Evolutionary conservation across 2,113 vertebrate species (phyloP), one percentile per base, ranked within the genome.

Genomic region (Atlantisia rogersi): DNA sequence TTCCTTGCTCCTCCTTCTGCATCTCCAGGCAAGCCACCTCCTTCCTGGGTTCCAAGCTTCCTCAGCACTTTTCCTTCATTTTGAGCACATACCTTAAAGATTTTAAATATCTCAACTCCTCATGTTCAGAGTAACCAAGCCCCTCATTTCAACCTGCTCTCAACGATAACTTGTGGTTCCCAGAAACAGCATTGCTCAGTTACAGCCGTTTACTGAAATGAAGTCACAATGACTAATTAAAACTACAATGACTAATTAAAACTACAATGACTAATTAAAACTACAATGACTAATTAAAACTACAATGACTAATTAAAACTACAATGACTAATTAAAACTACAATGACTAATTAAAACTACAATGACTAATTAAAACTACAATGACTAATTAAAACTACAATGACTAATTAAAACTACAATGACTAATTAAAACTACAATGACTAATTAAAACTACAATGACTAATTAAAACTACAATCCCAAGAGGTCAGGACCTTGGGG

Each of bases 21-120:
- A 37, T 44, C 63, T 55, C 42, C 1, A 0, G 24, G 8, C 12
- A 28, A 40, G 12, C 15, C 26, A 7, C 8, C 39, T 56, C 70
- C 56, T 53, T 40, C 46, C 79, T 17, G 32, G 42, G 35, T 31
- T 6, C 26, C 4, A 4, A 26, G 25, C 68, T 21, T 64, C n/a
- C 55, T 83, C 28, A 4, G 37, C 15, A 3, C 0, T 25, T 7
- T 22, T 13, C 17, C 11, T 25, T 52, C 1, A 1, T 55, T 76
- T 53, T 3, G 18, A 32, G 16, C 10, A 53, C 25, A 28, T 28
- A 53, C 25, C 52, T 48, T 48, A 11, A 22, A 5, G 17, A 2
- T 37, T 42, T 64, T 6, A 19, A 81, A 39, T 12, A 14, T 20
- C 56, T 7, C 8, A 35, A 26, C 17, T 55, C 60, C 70, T 21